A percentile compares a stretch with the other conserved stretches of the same genome.
These are phyloP conservation scores for Furcula furcula DNA, from an alignment of 2,888 invertebrate species.

Conservation along the genomic window DNA sequence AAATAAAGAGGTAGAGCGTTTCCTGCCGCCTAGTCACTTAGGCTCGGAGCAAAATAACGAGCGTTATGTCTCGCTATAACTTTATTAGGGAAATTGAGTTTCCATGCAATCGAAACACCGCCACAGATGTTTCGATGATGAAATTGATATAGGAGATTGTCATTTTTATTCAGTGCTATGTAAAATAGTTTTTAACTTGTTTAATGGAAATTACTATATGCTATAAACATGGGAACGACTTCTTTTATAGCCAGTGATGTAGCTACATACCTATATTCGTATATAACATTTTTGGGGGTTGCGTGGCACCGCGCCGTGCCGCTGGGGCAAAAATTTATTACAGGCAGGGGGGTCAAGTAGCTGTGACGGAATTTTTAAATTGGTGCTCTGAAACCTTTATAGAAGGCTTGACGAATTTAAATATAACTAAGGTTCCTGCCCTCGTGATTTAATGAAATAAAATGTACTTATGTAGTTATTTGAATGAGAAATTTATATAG, in stretches of 20 bases:
- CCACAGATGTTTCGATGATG: constrained; percentile 12
- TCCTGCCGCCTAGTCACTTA: too few species aligned
- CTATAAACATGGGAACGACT: constrained; percentile 32
- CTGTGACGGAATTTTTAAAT: constrained; percentile 25
- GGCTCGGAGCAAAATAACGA: constrained; percentile 11
- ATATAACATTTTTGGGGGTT: constrained; percentile 43
- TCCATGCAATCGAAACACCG: constrained; percentile 27
- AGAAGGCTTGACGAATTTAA: too few species aligned
- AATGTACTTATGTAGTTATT: too few species aligned
- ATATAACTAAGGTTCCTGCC: too few species aligned
- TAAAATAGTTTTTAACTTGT: constrained; percentile 20
- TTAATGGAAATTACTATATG: constrained; percentile 31
- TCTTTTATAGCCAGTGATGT: constrained; percentile 35
- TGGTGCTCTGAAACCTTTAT: constrained; percentile 15
- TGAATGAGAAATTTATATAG: too few species aligned
- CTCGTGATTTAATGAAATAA: too few species aligned
- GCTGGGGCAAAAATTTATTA: constrained; percentile 42
- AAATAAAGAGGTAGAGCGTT: too few species aligned
- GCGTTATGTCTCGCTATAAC: constrained; percentile 40
- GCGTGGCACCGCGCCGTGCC: too few species aligned
- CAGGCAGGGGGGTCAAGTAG: constrained; percentile 30
- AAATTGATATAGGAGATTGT: background rate
- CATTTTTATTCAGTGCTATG: background rate
- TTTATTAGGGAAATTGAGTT: constrained; percentile 52
- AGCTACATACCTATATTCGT: constrained; percentile 19